These are phyloP conservation scores for Zaprionus bogoriensis DNA, from an alignment of 2,888 invertebrate genomes.

Conservation along the genomic window DNA sequence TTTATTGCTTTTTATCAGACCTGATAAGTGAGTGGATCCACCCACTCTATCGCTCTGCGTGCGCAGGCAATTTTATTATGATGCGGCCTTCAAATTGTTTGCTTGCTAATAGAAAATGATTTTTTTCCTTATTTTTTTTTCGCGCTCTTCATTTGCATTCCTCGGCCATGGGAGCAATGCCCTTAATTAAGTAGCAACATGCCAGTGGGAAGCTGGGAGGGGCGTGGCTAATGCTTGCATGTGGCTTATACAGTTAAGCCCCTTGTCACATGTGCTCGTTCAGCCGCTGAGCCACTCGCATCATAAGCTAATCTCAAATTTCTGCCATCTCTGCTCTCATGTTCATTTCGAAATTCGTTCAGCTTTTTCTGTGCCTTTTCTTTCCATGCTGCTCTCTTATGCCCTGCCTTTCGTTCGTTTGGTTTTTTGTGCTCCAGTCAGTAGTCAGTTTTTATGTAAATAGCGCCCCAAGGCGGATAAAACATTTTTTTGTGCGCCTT, in stretches of 20 bases:
- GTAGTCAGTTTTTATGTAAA: conserved; percentile 68
- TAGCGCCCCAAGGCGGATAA: conserved; percentile 61
- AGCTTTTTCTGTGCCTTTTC: not conserved
- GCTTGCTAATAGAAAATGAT: conserved; percentile 72
- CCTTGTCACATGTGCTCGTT: conserved; percentile 60
- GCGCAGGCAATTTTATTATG: conserved; percentile 60
- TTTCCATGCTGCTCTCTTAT: conserved; percentile 20
- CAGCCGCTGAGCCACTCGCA: conserved; percentile 43
- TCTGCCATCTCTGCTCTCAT: conserved; percentile 38
- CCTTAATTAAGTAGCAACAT: conserved; percentile 67
- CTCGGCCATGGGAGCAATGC: conserved; percentile 65
- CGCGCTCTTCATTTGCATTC: conserved; percentile 67
- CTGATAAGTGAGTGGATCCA: conserved; percentile 58
- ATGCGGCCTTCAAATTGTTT: conserved; percentile 70
- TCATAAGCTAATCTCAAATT: conserved; percentile 68
- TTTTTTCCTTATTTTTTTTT: conserved; percentile 15
- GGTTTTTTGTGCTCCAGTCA: conserved; percentile 12
- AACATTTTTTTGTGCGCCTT: conserved; percentile 48
- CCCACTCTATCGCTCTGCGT: not conserved
- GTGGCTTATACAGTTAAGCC: conserved; percentile 35
- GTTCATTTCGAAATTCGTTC: conserved; percentile 10
- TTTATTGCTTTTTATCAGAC: conserved; percentile 75
- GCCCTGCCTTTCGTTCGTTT: not conserved
- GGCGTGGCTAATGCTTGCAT: no score
- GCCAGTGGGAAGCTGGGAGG: not conserved